Evolutionary conservation across 2,888 invertebrate genomes (phyloP), one percentile per base, ranked within the genome.

Genomic region (Cosmorhoe ocellata): DNA sequence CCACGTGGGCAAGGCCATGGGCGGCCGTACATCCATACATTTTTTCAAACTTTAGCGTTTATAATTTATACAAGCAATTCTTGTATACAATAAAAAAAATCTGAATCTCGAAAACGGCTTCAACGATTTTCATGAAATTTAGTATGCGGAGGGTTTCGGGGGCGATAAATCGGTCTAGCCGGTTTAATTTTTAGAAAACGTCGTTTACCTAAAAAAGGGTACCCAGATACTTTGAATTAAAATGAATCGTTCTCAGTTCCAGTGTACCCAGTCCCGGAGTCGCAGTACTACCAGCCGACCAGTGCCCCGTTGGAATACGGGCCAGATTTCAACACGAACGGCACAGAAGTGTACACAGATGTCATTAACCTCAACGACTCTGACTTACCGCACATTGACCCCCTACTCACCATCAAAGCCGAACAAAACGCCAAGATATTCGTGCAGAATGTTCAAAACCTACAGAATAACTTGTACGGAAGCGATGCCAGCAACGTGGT

Each of bases 381-480:
- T 56, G 68, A 69, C 45, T 66, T 87, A 51, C 83, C 85, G 0
- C 87, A 87, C 70, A 85, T 88, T 58, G 82, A 88, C 69, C 88
- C 88, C 6, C 68, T 66, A 10, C 82, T 87, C 54, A 81, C 84
- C 41, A 70, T 76, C 55, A 61, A 52, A 38, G 44, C 31, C 13
- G 56, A 57, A 24, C 47, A 52, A n/a, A 42, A 43, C 49, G 32
- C 41, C 26, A 52, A 51, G 38, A 41, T 56, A 42, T 51, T 49
- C 27, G 44, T 51, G 2, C 51, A 53, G 13, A 51, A 59, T 31
- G 9, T 50, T 11, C 14, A 51, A 5, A 28, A 26, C 10, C 18
- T 44, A 0, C 44, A 44, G 9, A 47, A 33, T 18, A 36, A 43
- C 13, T 37, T 55, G 10, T 34, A 51, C 28, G 12, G 51, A 45